Conservation (phyloP, 2,797 vertebrate species). For the Acipenser ruthenus region DNA sequence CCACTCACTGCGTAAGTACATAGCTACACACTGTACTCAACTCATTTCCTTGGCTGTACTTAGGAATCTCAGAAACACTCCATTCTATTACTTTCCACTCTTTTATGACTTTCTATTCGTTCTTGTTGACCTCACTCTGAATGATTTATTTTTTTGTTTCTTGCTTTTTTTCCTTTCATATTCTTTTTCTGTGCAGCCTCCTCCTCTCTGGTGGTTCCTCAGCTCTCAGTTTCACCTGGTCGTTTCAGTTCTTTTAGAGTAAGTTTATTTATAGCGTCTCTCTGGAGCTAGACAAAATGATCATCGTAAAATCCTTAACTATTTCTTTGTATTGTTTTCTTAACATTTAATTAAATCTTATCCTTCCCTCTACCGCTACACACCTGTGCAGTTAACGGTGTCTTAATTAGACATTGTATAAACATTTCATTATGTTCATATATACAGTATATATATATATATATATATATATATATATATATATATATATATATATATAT, state of each 20-base stretch:
- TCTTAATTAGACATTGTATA: too few relatives aligned
- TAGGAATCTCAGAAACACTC: neutral
- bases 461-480: too few relatives aligned
- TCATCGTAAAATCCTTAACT: too few relatives aligned
- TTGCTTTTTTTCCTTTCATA: conserved; percentile 11
- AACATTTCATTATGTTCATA: too few relatives aligned
- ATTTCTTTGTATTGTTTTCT: too few relatives aligned
- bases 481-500: too few relatives aligned
- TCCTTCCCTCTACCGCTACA: conserved; percentile 10
- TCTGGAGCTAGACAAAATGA: conserved; percentile 28
- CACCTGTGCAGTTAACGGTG: too few relatives aligned
- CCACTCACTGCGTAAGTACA: conserved; percentile 73
- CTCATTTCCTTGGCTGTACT: neutral
- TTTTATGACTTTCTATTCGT: conserved; percentile 20
- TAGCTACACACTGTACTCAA: neutral
- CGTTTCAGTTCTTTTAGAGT: conserved; percentile 57
- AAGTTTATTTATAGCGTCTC: conserved; percentile 23
- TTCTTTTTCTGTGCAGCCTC: conserved; percentile 36
- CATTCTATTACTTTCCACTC: conserved; percentile 1
- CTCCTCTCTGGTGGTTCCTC: conserved; percentile 39
- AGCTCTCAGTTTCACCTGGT: conserved; percentile 62
- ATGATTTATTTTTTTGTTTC: conserved; percentile 16
- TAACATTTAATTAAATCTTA: too few relatives aligned
- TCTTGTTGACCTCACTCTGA: conserved; percentile 13
- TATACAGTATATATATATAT: too few relatives aligned